phyloP scores from a whole-genome alignment of 1,140 invertebrate genomes.

The Drosophila sechellia region DNA sequence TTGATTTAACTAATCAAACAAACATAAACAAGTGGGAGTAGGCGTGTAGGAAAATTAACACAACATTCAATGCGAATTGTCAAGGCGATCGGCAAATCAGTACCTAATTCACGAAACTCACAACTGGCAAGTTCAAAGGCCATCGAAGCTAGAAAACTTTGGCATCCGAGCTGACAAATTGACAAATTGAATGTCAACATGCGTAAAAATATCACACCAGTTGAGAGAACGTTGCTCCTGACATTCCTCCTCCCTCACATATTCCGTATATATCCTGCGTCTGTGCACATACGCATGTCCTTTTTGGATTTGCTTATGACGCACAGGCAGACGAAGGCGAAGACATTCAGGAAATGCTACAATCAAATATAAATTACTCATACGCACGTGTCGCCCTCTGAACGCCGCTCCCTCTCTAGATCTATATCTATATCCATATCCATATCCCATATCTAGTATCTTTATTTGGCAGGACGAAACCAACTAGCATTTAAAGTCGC shows the following conservation, averaged over 20 bases:
- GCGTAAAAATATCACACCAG: slow-evolving; percentile 70
- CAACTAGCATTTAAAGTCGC: slow-evolving; percentile 60
- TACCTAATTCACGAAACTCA: slow-evolving; percentile 72
- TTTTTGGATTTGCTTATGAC: slow-evolving; percentile 72
- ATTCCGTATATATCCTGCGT: slow-evolving; percentile 13
- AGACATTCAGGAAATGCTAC: slow-evolving; percentile 49
- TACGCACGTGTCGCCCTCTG: slow-evolving; percentile 61
- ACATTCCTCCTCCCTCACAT: background rate
- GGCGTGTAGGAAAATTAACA: slow-evolving; percentile 55
- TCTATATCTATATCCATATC: slow-evolving; percentile 14
- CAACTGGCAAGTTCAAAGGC: slow-evolving; percentile 62
- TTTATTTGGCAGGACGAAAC: slow-evolving; percentile 29
- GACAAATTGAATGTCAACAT: slow-evolving; percentile 82
- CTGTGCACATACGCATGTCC: slow-evolving; percentile 53
- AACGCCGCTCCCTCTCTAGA: slow-evolving; percentile 14
- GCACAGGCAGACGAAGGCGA: slow-evolving; percentile 33
- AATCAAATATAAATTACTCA: slow-evolving; percentile 81
- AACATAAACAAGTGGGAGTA: slow-evolving; percentile 39
- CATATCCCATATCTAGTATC: slow-evolving; percentile 25
- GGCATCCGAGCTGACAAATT: slow-evolving; percentile 64
- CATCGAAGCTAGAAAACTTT: slow-evolving; percentile 62
- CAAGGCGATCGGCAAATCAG: slow-evolving; percentile 59
- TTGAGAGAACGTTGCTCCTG: slow-evolving; percentile 15
- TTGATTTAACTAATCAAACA: slow-evolving; percentile 80
- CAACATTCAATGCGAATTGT: slow-evolving; percentile 65